These are phyloP conservation scores for Protomyctophum bolini DNA, from an alignment of 2,113 vertebrate genomes.

Conservation along the genomic window DNA sequence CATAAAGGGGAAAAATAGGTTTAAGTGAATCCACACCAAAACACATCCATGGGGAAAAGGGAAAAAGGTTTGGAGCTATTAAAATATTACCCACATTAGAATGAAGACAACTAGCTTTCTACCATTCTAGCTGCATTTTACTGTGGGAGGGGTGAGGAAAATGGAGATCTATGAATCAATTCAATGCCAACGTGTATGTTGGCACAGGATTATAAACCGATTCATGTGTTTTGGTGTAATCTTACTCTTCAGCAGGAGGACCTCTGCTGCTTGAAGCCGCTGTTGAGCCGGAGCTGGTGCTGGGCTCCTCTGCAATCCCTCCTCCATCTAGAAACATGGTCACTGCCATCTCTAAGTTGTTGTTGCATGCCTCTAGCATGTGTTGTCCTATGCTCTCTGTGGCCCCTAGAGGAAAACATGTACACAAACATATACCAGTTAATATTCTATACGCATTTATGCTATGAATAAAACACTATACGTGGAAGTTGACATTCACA, in stretches of 20 bases:
- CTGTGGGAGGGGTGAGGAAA: too few relatives aligned
- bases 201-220: too few relatives aligned
- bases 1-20: too few relatives aligned
- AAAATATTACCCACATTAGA: too few relatives aligned
- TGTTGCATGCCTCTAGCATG: conserved; percentile 98
- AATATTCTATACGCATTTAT: background rate
- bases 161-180: too few relatives aligned
- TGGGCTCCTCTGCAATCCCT: conserved; percentile 94
- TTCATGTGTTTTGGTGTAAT: conserved; percentile 3
- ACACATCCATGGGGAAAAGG: too few relatives aligned
- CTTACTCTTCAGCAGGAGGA: conserved; percentile 85
- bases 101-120: too few relatives aligned
- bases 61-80: too few relatives aligned
- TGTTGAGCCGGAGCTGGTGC: conserved; percentile 93
- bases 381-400: conserved; percentile 96
- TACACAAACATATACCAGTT: background rate
- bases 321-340: conserved; percentile 99
- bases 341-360: conserved; percentile 98
- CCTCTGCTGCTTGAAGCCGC: conserved; percentile 82
- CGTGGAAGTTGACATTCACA: background rate
- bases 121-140: too few relatives aligned
- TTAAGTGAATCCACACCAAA: too few relatives aligned
- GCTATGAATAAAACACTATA: background rate
- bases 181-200: too few relatives aligned
- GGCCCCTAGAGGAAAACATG: conserved; percentile 81